Conservation (phyloP, 2,888 invertebrate genomes). For the Oxytorus armatus region DNA sequence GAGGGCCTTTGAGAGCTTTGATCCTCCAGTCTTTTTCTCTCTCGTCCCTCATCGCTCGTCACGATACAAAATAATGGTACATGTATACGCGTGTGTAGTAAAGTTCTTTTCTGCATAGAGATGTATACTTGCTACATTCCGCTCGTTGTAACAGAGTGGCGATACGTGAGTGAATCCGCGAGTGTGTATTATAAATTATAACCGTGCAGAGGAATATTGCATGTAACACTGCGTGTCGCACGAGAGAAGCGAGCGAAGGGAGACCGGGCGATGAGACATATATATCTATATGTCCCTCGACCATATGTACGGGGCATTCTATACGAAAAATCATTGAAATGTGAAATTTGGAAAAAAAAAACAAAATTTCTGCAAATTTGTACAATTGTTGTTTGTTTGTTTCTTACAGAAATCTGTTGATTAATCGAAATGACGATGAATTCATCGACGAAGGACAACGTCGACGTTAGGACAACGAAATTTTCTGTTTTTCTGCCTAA, state of each 20-base stretch:
- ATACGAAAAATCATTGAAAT: conserved; percentile 3
- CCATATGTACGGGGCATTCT: not conserved
- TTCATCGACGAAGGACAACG: too few species aligned
- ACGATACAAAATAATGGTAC: conserved; percentile 40
- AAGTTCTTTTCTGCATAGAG: conserved; percentile 16
- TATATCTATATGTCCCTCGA: not conserved
- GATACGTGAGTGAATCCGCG: conserved; percentile 46
- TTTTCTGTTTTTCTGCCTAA: too few species aligned
- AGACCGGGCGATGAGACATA: too few species aligned
- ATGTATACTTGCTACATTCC: not conserved
- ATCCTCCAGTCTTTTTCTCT: conserved; percentile 36
- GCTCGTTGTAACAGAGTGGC: conserved; percentile 23
- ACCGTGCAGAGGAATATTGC: conserved; percentile 43
- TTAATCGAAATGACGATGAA: too few species aligned
- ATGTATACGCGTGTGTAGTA: conserved; percentile 23
- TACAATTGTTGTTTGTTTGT: too few species aligned
- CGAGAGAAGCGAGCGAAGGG: conserved; percentile 10
- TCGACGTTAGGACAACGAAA: too few species aligned
- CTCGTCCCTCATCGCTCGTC: conserved; percentile 52
- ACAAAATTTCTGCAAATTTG: not conserved
- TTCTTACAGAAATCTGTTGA: too few species aligned
- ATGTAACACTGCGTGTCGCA: conserved; percentile 31
- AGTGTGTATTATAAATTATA: conserved; percentile 59
- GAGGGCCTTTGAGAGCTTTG: conserved; percentile 68
- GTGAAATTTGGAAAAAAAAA: not conserved